A percentile compares a stretch with the other conserved stretches of the same genome.
Conservation (phyloP, 2,113 vertebrate genomes). For the Crotalus helleri region DNA sequence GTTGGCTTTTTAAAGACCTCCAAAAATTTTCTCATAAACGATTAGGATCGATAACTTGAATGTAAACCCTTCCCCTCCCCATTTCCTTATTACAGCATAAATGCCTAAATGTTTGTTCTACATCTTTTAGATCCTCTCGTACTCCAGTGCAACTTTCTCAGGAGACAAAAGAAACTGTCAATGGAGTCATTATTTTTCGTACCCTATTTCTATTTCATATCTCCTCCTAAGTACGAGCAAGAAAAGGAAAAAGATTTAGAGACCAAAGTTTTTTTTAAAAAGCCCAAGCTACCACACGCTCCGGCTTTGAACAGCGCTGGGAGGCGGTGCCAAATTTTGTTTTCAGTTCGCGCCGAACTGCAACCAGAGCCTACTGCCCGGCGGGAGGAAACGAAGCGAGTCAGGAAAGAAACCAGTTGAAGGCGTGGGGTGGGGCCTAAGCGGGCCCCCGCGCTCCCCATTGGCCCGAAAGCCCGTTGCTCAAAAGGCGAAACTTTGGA, state of each 20-base stretch:
- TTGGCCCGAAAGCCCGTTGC: background rate
- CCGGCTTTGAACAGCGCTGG: background rate
- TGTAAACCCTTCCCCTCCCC: background rate
- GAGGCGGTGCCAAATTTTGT: background rate
- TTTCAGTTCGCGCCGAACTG: background rate
- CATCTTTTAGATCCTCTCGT: background rate
- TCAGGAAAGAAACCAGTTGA: too few relatives aligned
- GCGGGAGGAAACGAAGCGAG: background rate
- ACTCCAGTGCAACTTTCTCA: background rate
- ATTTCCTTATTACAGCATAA: background rate
- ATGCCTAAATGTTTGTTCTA: background rate
- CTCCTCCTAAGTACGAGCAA: background rate
- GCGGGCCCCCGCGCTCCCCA: background rate
- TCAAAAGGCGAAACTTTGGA: background rate
- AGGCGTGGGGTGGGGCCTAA: background rate
- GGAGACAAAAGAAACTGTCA: background rate
- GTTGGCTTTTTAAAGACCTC: background rate
- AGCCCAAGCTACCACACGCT: background rate
- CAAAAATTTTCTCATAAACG: background rate
- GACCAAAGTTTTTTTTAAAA: too few relatives aligned
- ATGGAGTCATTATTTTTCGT: background rate
- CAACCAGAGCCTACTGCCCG: background rate
- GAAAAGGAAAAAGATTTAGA: background rate
- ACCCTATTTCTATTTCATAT: background rate
- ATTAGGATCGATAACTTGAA: background rate